Evolutionary conservation across 2,113 vertebrate genomes (phyloP), one percentile per base, ranked within the genome.

Genomic region (Leucosticte australis): DNA sequence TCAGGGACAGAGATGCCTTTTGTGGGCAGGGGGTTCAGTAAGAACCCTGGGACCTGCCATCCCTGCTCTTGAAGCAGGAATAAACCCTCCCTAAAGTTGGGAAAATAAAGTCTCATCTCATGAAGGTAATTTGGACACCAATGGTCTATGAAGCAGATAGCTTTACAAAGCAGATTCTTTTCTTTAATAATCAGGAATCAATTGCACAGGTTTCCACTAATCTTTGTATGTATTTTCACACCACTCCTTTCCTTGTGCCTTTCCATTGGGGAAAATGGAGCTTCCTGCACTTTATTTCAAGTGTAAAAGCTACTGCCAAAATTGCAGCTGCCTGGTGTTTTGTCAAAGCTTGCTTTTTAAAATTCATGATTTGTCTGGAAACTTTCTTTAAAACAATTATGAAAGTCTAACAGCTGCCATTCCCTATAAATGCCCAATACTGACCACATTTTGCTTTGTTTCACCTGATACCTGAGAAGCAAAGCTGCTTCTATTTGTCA

Each of bases 21-120:
- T 4, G 13, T 0, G 9, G 35, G 7, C 30, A 28, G 1, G 3
- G 2, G 11, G 3, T 1, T 3, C 1, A 2, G 42, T 17, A 4
- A 5, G 37, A 62, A 81, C 27, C 57, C 56, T 33, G 53, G 31
- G 53, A 71, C 67, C 71, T 57, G 26, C 28, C 37, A 39, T 16
- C 21, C 13, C 49, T 53, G 4, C 21, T 76, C n/a, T 18, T 42
- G 35, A 89, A 77, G 47, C 33, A 74, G 14, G 7, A 22, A 42
- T 13, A 67, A 89, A 55, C 17, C 9, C 30, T n/a, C 41, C 42
- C 18, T 70, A 8, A 59, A 65, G 21, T 0, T 37, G 18, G 42
- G 80, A 67, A 57, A 55, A 63, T 23, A 42, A 14, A 10, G 15
- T 31, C 56, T 76, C 3, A 28, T 31, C 44, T 65, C 4, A 10